phyloP scores from a whole-genome alignment of 2,888 invertebrate species.

The Drosophila stalkeri region DNA sequence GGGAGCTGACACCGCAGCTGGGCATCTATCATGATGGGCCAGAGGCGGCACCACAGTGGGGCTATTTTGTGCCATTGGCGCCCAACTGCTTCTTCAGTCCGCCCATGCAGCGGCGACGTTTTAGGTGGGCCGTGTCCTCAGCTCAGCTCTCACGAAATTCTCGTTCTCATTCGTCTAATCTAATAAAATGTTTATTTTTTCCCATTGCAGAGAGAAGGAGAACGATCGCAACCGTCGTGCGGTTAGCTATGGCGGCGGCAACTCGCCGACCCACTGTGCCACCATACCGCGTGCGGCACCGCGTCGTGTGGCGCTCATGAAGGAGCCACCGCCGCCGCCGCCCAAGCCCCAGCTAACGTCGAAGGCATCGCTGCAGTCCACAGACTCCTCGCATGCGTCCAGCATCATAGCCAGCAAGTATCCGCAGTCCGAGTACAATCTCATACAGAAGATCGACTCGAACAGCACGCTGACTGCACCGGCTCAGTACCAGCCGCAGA shows the following conservation, averaged over 20 bases:
- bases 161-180: neutral
- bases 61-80: constrained; percentile 87
- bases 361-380: constrained; percentile 74
- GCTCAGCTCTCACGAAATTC: constrained; percentile 9
- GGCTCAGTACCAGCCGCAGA: constrained; percentile 81
- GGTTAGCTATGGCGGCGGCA: constrained; percentile 82
- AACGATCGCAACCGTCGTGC: constrained; percentile 84
- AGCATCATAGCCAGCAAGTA: constrained; percentile 82
- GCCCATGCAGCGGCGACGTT: constrained; percentile 78
- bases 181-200: constrained; percentile 14
- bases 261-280: constrained; percentile 70
- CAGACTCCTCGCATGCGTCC: constrained; percentile 62
- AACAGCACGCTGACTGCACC: constrained; percentile 78
- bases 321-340: constrained; percentile 84
- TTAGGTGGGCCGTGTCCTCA: constrained; percentile 72
- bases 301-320: constrained; percentile 83
- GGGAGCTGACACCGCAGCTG: constrained; percentile 71
- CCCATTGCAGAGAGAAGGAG: constrained; percentile 82
- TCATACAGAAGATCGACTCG: constrained; percentile 83
- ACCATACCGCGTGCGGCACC: constrained; percentile 84
- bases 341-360: constrained; percentile 80
- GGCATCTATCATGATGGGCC: constrained; percentile 76
- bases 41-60: constrained; percentile 86
- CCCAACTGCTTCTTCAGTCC: constrained; percentile 85
- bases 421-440: constrained; percentile 84